Conservation (phyloP, 2,888 invertebrate genomes). For the Sicus ferrugineus region DNA sequence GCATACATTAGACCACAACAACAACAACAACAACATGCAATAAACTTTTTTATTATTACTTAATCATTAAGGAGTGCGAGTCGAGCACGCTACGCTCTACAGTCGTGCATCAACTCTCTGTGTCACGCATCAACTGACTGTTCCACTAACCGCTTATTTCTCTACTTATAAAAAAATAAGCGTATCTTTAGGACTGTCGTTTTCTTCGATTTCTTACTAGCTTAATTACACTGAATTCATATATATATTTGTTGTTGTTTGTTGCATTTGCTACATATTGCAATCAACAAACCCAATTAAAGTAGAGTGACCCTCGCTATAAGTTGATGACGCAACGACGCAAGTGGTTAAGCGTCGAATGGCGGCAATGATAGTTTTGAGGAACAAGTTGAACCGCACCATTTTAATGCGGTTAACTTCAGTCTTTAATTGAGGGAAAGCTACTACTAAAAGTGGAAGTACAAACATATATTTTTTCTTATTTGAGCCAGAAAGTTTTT, state of each 20-base stretch:
- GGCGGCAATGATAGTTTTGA: no score
- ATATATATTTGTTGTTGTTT: background rate
- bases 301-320: background rate
- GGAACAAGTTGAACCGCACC: no score
- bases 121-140: background rate
- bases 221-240: background rate
- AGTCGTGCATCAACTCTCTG: background rate
- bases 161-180: background rate
- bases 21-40: background rate
- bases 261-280: background rate
- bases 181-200: background rate
- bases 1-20: background rate
- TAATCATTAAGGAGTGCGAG: conserved; percentile 4
- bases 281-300: background rate
- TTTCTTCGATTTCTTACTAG: background rate
- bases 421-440: no score
- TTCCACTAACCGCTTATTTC: background rate
- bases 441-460: no score
- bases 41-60: conserved; percentile 14
- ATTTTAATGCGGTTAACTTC: no score
- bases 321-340: conserved; percentile 6
- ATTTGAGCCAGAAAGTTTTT: no score
- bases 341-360: no score
- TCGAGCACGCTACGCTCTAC: background rate
- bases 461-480: no score